Evolutionary conservation across 2,113 vertebrate genomes (phyloP).

Genomic region (Rhineura floridana): DNA sequence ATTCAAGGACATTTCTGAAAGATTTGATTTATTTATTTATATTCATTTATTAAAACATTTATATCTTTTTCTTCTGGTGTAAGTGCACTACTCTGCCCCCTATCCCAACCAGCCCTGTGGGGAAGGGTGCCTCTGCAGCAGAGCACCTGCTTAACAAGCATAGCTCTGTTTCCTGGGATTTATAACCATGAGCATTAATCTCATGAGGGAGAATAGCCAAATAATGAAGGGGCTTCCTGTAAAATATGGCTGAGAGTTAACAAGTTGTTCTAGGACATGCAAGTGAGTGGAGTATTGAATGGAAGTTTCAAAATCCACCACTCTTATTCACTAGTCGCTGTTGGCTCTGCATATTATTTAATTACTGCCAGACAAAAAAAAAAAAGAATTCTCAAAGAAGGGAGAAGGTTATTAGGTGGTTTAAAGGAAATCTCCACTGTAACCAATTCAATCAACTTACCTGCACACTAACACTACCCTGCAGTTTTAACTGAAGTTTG

Average conservation of each 20-base stretch:
- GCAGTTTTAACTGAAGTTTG: slow-evolving; percentile 94
- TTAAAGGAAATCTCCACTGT: not conserved
- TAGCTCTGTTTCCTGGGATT: not conserved
- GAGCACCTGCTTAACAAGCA: not conserved
- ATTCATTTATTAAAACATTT: not conserved
- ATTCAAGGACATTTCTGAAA: slow-evolving; percentile 50
- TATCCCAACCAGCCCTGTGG: too few relatives aligned
- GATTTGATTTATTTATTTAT: not conserved
- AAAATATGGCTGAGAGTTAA: not conserved
- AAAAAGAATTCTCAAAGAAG: not conserved
- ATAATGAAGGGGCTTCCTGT: not conserved
- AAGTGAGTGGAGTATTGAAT: not conserved
- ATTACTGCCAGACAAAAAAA: not conserved
- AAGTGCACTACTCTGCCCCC: too few relatives aligned
- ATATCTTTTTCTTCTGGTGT: not conserved
- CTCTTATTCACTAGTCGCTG: not conserved
- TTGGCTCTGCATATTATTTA: not conserved
- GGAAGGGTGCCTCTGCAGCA: not conserved
- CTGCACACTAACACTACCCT: slow-evolving; percentile 98
- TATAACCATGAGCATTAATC: not conserved
- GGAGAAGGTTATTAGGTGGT: not conserved
- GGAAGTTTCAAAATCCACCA: not conserved
- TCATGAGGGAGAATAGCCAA: not conserved
- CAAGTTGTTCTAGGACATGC: not conserved
- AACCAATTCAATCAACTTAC: slow-evolving; percentile 69